phyloP scores from a whole-genome alignment of 1,140 invertebrate genomes.

The Tetragnatha versicolor region DNA sequence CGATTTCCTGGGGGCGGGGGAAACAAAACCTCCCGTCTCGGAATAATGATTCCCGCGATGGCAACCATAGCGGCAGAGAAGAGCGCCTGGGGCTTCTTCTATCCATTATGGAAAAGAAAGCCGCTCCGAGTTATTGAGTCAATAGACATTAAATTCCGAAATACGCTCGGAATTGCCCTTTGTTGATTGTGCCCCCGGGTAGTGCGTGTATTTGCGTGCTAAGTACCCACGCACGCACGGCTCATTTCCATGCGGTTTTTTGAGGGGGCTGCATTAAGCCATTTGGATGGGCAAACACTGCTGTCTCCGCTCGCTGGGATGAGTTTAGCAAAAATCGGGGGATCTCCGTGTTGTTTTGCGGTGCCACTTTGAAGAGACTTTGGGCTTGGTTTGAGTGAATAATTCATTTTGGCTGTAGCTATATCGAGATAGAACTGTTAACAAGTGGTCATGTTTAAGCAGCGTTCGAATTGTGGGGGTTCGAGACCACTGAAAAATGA shows the following conservation, averaged over 20 bases:
- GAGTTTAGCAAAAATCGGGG: too few relatives aligned
- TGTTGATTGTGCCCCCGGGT: conserved; percentile 49
- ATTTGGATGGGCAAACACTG: conserved; percentile 30
- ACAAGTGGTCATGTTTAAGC: too few relatives aligned
- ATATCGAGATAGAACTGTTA: too few relatives aligned
- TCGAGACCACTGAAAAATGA: too few relatives aligned
- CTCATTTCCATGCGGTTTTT: too few relatives aligned
- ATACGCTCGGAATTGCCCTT: conserved; percentile 53
- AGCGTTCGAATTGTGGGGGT: too few relatives aligned
- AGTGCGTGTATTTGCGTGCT: conserved; percentile 30
- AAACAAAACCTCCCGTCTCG: background rate
- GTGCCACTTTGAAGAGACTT: too few relatives aligned
- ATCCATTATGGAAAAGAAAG: conserved; percentile 34
- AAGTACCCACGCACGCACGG: conserved; percentile 43
- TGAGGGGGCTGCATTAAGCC: conserved; percentile 26
- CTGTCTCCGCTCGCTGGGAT: background rate
- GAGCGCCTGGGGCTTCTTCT: background rate
- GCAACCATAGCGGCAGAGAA: background rate
- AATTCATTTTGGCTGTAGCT: too few relatives aligned
- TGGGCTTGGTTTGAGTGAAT: too few relatives aligned
- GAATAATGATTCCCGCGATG: background rate
- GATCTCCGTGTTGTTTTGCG: too few relatives aligned
- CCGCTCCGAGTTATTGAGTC: conserved; percentile 45
- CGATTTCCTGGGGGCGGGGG: background rate
- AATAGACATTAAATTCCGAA: conserved; percentile 55